Base-by-base conservation (phyloP, 2,888 invertebrate species). In the Amorpha juglandis region DNA sequence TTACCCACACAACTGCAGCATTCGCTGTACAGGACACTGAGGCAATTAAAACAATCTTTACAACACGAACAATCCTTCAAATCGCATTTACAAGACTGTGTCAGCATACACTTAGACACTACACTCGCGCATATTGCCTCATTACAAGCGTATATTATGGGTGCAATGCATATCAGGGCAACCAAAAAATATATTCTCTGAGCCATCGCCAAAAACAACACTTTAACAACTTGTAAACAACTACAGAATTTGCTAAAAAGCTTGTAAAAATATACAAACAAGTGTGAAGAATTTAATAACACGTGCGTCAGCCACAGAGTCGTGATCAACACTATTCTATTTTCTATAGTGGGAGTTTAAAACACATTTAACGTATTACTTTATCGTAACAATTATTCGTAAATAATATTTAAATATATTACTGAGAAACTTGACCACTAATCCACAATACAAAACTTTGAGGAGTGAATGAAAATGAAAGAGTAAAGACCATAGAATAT, bases 1-100 rank as follows among this genome's bases (percentile, higher is more conserved):
- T 96, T 93, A 99, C 99, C 99, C 78, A 99, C 98, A 94, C 99
- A 99, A 65, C 98, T 98, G 85, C 99, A 99, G 90, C 99, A 99
- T 88, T 99, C 98, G 73, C 96, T 96, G 88, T 98, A 99, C 63
- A 98, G 94, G 79, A 96, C 96, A 74, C 96, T 97, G 67, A 99
- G 94, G 83, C 99, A 99, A 81, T 95, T 96, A 78, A 96, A 97
- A 82, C 99, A 99, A 84, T 98, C 98, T 80, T 97, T 97, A 91
- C 98, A 99, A 85, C 98, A 99, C n/a, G 97, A 96, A 84, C 98
- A 98, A 85, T 97, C 97, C 81, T 96, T 96, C 78, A 98, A 94
- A 86, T 99, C 98, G 90, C 99, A 99, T 88, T 98, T 98, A 92
- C 99, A 99, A 63, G 98, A 97, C 86, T 98, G 98, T 14, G 98